Evolutionary conservation across 2,888 invertebrate species (phyloP), one percentile per base, ranked within the genome.

Genomic region (Bellardia bayeri): DNA sequence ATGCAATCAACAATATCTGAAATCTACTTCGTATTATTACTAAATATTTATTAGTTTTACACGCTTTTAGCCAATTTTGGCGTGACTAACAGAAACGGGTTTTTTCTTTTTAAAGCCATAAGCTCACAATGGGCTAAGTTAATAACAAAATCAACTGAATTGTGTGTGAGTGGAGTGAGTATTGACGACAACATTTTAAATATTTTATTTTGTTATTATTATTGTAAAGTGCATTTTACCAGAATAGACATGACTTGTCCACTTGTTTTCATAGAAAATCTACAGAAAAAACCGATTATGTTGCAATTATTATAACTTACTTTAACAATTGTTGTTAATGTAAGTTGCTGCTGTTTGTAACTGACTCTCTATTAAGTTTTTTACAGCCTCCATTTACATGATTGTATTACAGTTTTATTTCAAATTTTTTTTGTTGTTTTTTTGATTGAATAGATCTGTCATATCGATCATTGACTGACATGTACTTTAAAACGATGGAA

Each of bases 51-150:
- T 85, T 85, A 75, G 63, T 76, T 68, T 87, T 87, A 85, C 87
- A 87, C 87, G 87, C 87, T 87, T 82, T 85, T 74, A 64, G 56
- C 79, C 87, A 85, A 79, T 75, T 87, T 87, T 85, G 85, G 87
- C 79, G 66, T 69, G 79, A 82, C 49, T 72, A 71, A 79, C 11
- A 71, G 7, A 75, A 87, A 82, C 87, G 16, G 30, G 87, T 83
- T 83, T 87, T 80, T 78, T 66, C 61, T 72, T 78, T 51, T 56
- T 40, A 83, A 49, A 49, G 7, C 40, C 33, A 78, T 51, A 71
- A 78, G 37, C 75, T 49, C 30, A 58, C 14, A 45, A 45, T 13
- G 13, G 13, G 1, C n/a, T 30, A 75, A 75, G 9, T 14, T 72
- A 6, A n/a, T 8, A 63, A 40, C 51, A 68, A 61, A 23, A 14